Base-by-base conservation (phyloP, 1,140 invertebrate genomes). In the Ditylenchus dipsaci region DNA sequence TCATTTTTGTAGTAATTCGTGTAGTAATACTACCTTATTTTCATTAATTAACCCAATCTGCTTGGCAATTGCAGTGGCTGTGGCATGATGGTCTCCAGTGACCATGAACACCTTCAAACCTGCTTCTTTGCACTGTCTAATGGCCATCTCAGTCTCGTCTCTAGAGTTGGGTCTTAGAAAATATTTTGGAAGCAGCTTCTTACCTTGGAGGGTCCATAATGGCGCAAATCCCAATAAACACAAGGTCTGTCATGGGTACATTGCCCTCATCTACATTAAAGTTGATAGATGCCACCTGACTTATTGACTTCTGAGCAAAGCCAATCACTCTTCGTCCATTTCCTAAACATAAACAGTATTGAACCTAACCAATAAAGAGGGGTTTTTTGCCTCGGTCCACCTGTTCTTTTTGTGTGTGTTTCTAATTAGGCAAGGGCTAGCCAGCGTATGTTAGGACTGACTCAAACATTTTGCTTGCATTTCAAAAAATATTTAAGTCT, bases 71-170 rank as follows among this genome's bases (percentile, higher is more conserved):
- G 79, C 79, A 38, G 65, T 70, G 0, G 79, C 79, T 17, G 79
- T 80, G n/a, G 74, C 42, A 27, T 78, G 73, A 65, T 80, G 77
- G 66, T 80, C 79, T 42, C 79, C 79, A 29, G 79, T 80, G 11
- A 80, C 79, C 78, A 80, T 80, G 65, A 80, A 81, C 5, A 81
- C 77, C 66, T 78, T 77, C 60, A 81, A 81, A 63, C 79, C 79
- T 3, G 79, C 78, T 30, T 67, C 64, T 61, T 72, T 78, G 59
- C 79, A 81, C 26, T 71, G 57, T 8, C 53, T 29, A 65, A 81
- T 79, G 17, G 80, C 78, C 49, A 64, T 47, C 49, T 72, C 56
- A 47, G 76, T 81, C 42, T 79, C 74, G 19, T 73, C 76, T n/a
- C 74, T 67, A 30, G 26, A 33, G 26, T 38, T n/a, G n/a, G n/a